A percentile compares a stretch with the other conserved stretches of the same genome.
These are phyloP conservation scores for Phortica magna DNA, from an alignment of 2,888 invertebrate species.

Conservation along the genomic window DNA sequence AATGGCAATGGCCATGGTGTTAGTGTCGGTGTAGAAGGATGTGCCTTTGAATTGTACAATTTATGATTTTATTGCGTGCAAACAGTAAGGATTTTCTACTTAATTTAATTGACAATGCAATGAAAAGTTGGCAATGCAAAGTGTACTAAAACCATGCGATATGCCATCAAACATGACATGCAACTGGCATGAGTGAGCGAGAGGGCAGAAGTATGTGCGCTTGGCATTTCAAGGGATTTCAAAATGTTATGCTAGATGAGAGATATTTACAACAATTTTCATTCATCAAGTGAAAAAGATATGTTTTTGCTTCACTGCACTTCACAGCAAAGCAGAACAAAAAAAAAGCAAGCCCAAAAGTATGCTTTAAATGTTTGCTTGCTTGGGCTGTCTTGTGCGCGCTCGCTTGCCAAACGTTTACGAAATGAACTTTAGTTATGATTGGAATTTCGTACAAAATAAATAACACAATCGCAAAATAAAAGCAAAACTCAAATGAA, in stretches of 20 bases:
- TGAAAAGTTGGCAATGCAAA: constrained; percentile 16
- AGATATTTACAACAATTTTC: neutral
- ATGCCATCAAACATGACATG: no score
- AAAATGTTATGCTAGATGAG: neutral
- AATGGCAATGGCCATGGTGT: neutral
- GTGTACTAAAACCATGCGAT: neutral
- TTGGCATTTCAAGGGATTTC: neutral
- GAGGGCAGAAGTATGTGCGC: neutral
- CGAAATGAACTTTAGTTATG: constrained; percentile 39
- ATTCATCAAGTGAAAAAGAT: neutral
- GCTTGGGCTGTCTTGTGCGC: no score
- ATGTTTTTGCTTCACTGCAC: neutral
- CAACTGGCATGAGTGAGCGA: neutral
- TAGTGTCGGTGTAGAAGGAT: neutral
- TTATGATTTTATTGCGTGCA: constrained; percentile 35
- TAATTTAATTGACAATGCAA: constrained; percentile 45
- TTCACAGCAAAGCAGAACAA: neutral
- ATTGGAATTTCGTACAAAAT: constrained; percentile 40
- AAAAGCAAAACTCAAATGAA: neutral
- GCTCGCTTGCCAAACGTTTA: neutral
- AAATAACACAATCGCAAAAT: neutral
- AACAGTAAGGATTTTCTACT: constrained; percentile 40
- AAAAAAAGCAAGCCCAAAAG: neutral
- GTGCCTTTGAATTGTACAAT: neutral
- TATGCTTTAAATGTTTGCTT: constrained; percentile 5